Evolutionary conservation across 2,888 invertebrate genomes (phyloP).

Genomic region (Drosophila histrio): DNA sequence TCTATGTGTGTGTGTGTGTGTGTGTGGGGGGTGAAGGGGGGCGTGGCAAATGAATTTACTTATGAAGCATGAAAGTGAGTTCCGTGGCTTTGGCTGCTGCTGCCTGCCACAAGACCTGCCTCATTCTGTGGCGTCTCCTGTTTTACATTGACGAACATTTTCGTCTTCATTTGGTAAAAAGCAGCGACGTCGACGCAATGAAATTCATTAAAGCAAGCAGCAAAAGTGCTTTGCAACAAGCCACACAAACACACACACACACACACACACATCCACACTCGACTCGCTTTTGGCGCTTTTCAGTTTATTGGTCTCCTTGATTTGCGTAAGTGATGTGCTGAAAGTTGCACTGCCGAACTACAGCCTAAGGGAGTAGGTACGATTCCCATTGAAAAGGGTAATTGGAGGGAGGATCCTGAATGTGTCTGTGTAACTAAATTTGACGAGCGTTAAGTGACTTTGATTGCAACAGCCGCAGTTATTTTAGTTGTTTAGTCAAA

Average conservation of each 20-base stretch:
- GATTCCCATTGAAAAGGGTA: neutral
- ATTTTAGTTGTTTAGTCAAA: constrained; percentile 34
- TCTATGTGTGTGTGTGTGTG: neutral
- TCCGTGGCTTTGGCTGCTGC: constrained; percentile 31
- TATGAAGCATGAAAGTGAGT: constrained; percentile 78
- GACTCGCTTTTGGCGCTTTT: constrained; percentile 37
- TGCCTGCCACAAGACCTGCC: constrained; percentile 15
- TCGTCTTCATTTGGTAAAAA: constrained; percentile 71
- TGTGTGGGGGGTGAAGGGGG: constrained; percentile 1
- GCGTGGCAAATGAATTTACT: constrained; percentile 74
- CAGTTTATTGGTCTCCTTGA: constrained; percentile 70
- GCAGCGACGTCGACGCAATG: constrained; percentile 54
- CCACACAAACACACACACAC: constrained; percentile 6
- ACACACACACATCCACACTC: constrained; percentile 4
- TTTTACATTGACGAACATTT: constrained; percentile 54
- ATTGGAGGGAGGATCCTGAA: too few relatives aligned
- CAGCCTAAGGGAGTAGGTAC: constrained; percentile 6
- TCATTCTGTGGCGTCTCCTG: constrained; percentile 20
- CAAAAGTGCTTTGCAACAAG: constrained; percentile 52
- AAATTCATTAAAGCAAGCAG: constrained; percentile 74
- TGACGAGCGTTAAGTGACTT: constrained; percentile 52
- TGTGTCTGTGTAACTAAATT: constrained; percentile 32
- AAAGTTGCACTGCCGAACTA: constrained; percentile 35
- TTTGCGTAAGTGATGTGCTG: constrained; percentile 68
- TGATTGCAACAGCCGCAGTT: constrained; percentile 69